Base-by-base conservation (phyloP, 2,888 invertebrate genomes). In the Sabatieria punctata region DNA sequence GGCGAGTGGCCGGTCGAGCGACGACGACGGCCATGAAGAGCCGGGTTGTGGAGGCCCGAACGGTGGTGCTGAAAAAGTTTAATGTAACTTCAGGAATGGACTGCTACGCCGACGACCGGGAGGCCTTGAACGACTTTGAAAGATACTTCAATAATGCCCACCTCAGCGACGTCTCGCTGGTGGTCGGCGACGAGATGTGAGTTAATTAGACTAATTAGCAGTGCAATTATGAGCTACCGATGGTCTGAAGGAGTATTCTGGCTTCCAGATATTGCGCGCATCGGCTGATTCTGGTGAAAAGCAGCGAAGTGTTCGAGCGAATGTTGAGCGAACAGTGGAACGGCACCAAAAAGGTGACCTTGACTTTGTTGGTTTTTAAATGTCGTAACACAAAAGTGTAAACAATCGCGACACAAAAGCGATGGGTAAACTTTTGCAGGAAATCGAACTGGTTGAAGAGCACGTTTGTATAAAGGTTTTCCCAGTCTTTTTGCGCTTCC, bases 231-330 rank as follows among this genome's bases (percentile, higher is more conserved):
- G 24, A 13, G 24, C 8, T 8, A 30, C 30, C 8, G 8, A 30
- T 15, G 15, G 30, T 11, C 15, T 30, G 30, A 8, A 30, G 15
- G 8, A 30, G 8, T 15, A 30, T 30, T 18, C 26, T 41, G 13
- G 2, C 40, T 45, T 57, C 41, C 49, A 63, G 60, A 24, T 71
- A 58, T 50, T 62, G 62, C 41, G 68, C 69, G 1, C 71, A 71
- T 55, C 66, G 68, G 46, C 56, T 71, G 43, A 60, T 71, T 21
- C 58, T 71, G 43, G 66, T 68, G 11, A 60, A 65, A 36, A 57
- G 65, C 38, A 71, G 70, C 51, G 69, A 71, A 55, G 71, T 71
- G 15, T 71, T 71, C 57, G 71, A 71, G 51, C 59, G 68, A 18
- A 69, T 69, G 68, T 58, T 69, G 30, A 66, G 65, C 47, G 56